Evolutionary conservation across 2,113 vertebrate species (phyloP).

Genomic region (Cyprinodon brontotheroides): DNA sequence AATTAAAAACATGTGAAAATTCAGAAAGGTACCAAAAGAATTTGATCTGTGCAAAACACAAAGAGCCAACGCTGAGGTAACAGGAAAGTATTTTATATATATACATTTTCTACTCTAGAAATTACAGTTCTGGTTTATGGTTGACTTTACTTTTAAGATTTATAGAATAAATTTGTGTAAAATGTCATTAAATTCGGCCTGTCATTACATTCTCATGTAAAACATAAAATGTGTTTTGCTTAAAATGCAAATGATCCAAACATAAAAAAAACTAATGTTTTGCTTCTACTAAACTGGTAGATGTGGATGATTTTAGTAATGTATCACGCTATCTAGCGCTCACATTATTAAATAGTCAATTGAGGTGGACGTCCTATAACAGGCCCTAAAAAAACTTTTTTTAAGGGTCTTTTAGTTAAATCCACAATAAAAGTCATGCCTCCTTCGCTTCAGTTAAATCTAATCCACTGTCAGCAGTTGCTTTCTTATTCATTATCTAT

Average conservation of each 20-base stretch:
- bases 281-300: neutral
- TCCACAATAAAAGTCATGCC: neutral
- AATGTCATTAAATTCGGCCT: too few species aligned
- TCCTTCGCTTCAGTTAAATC: neutral
- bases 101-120: too few species aligned
- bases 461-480: too few species aligned
- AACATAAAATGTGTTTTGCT: too few species aligned
- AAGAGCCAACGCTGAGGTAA: too few species aligned
- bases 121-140: too few species aligned
- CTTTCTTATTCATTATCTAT: too few species aligned
- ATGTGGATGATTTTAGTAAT: neutral
- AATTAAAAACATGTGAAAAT: neutral
- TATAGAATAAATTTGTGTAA: too few species aligned
- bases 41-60: too few species aligned
- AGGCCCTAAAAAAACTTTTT: neutral
- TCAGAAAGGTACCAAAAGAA: neutral
- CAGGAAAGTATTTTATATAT: too few species aligned
- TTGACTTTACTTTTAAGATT: too few species aligned
- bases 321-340: neutral
- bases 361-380: neutral
- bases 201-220: too few species aligned
- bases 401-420: neutral
- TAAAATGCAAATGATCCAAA: neutral
- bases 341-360: neutral
- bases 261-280: neutral